Evolutionary conservation across 2,888 invertebrate species (phyloP), one percentile per base, ranked within the genome.

Genomic region (Nesidiocoris tenuis): DNA sequence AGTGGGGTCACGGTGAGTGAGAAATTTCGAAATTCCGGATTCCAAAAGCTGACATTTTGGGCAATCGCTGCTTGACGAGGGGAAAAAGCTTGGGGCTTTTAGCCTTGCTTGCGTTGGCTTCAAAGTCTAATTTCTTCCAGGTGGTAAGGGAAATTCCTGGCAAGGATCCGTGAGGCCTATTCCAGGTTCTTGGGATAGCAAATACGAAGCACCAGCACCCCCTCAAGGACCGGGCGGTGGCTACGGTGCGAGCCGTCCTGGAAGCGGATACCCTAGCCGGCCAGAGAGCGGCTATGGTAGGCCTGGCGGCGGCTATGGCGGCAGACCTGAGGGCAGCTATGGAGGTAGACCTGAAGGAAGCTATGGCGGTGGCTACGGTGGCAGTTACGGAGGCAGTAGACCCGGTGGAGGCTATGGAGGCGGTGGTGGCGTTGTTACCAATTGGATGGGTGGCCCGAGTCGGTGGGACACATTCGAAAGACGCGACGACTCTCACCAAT

Each of bases 361-460:
- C 25, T 21, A 75, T 71, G 23, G 74, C 1, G 61, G 68, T 21
- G 67, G 56, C 55, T 19, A 21, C 2, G 61, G 71, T 1, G 57
- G 64, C 19, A 18, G 39, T 0, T 39, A 67, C n/a, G 75, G 63
- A 3, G 68, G 55, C 16, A 75, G 68, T 24, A n/a, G 67, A 0
- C 55, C 61, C 17, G 70, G 71, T 7, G 77, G 23, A 59, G 25
- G 75, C 25, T 21, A 75, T 71, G 23, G 74, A 2, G 61, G 68
- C 25, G 67, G 56, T 19, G 55, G 55, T 2, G 61, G 71, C 2
- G 57, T 57, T n/a, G 66, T 61, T 1, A 56, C 74, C 57, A 70
- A 70, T 24, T 76, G 74, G 77, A 70, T 75, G 77, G 76, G 71
- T 17, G 77, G 75, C 0, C 68, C 75, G 3, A 54, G 59, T 19